phyloP scores from a whole-genome alignment of 2,888 invertebrate species.

The Andrena hattorfiana region DNA sequence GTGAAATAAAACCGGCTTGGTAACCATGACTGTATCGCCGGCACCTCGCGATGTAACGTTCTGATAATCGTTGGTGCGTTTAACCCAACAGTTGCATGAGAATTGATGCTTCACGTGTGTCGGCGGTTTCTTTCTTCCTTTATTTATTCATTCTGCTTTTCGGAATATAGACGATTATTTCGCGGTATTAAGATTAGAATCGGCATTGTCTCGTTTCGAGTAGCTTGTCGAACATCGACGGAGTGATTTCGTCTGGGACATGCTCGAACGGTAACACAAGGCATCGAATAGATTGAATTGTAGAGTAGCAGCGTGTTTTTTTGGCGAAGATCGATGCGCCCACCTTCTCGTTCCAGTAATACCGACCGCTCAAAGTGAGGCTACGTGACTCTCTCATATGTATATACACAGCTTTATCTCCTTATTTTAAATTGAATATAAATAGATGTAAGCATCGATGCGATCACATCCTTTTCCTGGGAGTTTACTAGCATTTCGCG shows the following conservation, averaged over 20 bases:
- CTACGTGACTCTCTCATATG: constrained; percentile 51
- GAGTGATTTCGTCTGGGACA: constrained; percentile 1
- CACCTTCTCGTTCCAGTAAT: constrained; percentile 65
- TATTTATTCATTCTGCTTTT: constrained; percentile 1
- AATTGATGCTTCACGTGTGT: constrained; percentile 36
- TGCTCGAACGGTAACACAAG: constrained; percentile 12
- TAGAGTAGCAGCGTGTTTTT: constrained; percentile 48
- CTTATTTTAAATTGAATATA: constrained; percentile 56
- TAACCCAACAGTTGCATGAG: constrained; percentile 46
- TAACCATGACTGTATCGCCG: constrained; percentile 55
- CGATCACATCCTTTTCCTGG: constrained; percentile 23
- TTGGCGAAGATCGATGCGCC: constrained; percentile 66
- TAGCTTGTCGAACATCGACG: neutral
- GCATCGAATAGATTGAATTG: constrained; percentile 45
- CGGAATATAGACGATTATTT: neutral
- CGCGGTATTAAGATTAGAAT: neutral
- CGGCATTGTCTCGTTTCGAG: neutral
- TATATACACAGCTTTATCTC: constrained; percentile 44
- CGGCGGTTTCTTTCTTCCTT: neutral
- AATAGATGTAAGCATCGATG: constrained; percentile 37
- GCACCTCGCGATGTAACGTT: constrained; percentile 35
- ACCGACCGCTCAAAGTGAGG: constrained; percentile 55
- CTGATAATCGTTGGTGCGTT: constrained; percentile 35
- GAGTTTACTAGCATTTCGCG: neutral
- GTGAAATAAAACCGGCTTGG: constrained; percentile 55